A percentile compares a stretch with the other conserved stretches of the same genome.
Evolutionary conservation across 2,888 invertebrate species (phyloP).

Genomic region (Linyphia triangularis): DNA sequence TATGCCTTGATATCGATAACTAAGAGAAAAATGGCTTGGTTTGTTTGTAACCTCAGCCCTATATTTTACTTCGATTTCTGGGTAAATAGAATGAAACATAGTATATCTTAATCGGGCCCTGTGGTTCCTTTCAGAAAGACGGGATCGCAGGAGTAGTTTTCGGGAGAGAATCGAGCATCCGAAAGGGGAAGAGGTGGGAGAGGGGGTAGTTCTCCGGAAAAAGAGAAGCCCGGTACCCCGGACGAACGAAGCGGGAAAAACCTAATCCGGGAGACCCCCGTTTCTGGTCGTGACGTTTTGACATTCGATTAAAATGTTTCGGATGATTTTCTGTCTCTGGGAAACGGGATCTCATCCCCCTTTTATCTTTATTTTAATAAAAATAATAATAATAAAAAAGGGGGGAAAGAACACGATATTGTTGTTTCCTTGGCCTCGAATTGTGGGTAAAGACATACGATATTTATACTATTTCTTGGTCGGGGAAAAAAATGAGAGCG

Average conservation of each 20-base stretch:
- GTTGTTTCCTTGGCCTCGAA: not conserved
- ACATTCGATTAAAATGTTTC: slow-evolving; percentile 75
- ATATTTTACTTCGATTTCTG: no score
- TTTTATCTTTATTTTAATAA: slow-evolving; percentile 39
- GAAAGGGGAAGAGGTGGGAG: slow-evolving; percentile 42
- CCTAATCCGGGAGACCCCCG: slow-evolving; percentile 41
- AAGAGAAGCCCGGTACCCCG: not conserved
- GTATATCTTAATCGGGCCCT: no score
- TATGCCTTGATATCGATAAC: no score
- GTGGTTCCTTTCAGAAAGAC: not conserved
- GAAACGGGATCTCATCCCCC: slow-evolving; percentile 53
- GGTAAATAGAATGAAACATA: no score
- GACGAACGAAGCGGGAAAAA: slow-evolving; percentile 64
- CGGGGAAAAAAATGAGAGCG: slow-evolving; percentile 1
- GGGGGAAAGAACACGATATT: not conserved
- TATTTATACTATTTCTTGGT: slow-evolving; percentile 37
- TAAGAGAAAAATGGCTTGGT: no score
- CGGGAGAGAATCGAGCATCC: slow-evolving; percentile 22
- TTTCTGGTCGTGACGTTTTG: slow-evolving; percentile 72
- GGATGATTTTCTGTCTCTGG: slow-evolving; percentile 57
- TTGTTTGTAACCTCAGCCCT: no score
- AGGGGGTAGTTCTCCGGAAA: slow-evolving; percentile 9
- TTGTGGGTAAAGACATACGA: slow-evolving; percentile 38
- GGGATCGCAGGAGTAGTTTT: not conserved
- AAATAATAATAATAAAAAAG: not conserved